These are phyloP conservation scores for Climacteris rufus DNA, from an alignment of 2,113 vertebrate genomes.

Conservation along the genomic window DNA sequence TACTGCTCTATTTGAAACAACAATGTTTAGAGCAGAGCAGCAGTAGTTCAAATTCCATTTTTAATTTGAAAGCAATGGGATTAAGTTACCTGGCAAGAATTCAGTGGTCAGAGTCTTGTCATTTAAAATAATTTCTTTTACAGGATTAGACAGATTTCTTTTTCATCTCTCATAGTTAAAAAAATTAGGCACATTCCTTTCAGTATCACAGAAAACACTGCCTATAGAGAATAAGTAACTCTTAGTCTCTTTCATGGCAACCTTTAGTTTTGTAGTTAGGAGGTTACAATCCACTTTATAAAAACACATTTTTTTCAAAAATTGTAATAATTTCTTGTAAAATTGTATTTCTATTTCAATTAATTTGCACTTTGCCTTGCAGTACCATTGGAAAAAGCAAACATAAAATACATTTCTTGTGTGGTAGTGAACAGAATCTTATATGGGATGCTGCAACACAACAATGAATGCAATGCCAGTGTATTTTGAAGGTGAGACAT, in stretches of 20 bases:
- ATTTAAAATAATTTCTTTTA: not conserved
- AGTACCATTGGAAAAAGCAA: not conserved
- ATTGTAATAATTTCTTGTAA: not conserved
- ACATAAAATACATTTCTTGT: not conserved
- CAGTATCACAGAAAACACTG: not conserved
- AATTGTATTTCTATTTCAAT: not conserved
- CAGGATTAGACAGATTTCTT: not conserved
- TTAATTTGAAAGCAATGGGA: not conserved
- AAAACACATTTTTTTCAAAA: not conserved
- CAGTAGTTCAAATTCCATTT: not conserved
- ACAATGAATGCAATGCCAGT: not conserved
- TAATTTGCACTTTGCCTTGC: not conserved
- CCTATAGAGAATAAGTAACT: not conserved
- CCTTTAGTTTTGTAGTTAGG: not conserved
- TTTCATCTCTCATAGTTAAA: not conserved
- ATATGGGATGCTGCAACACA: not conserved
- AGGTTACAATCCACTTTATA: not conserved
- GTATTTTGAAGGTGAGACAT: not conserved
- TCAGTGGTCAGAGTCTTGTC: not conserved
- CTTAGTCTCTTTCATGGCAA: not conserved
- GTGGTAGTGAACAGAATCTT: not conserved
- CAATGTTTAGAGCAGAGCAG: not conserved
- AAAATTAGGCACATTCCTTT: not conserved
- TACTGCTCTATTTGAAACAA: not conserved
- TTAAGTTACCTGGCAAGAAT: slow-evolving; percentile 9